Base-by-base conservation (phyloP, 2,888 invertebrate species). In the Homarus gammarus region DNA sequence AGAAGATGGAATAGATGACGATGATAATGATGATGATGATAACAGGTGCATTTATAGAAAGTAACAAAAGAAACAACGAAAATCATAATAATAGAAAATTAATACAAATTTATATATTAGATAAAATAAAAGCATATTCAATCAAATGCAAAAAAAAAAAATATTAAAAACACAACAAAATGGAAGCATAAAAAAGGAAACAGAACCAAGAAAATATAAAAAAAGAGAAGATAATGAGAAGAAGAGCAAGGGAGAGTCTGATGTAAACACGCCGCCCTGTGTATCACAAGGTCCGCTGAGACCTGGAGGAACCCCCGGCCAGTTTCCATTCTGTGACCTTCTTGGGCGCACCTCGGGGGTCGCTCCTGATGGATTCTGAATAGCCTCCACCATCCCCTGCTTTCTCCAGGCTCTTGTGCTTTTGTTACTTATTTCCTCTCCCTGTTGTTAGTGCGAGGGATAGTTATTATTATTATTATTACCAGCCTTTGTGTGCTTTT, bases 301-400 rank as follows among this genome's bases (percentile, higher is more conserved):
- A 27, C 64, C 27, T 27, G 27, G 12, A 3, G 44, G 12, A n/a
- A 10, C 64, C 31, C 61, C 61, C 27, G 61, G 38, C 61, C 38
- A 27, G 61, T 40, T n/a, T 61, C 79, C 79, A 79, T 79, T 79
- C 79, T 79, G 61, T 27, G 36, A 38, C 61, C 51, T 22, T 79
- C 79, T 61, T 27, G 27, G 38, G 6, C 61, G n/a, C 79, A 31
- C 79, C 79, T 79, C 79, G 38, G 79, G 79, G 79, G 79, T 31
- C 61, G 38, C 61, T 38, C 64, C 64, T 79, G 79, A 79, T 79
- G 79, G 79, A 61, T 79, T 64, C 79, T 79, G 61, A 64, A 79
- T 79, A 79, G 79, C 68, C 49, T 38, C 33, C 49, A 38, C n/a
- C 72, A 15, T 33, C 18, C 18, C 3, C 33, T n/a, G 12, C 51